Conservation (phyloP, 64 coral and sea anemone species). For the Exaiptasia diaphana region DNA sequence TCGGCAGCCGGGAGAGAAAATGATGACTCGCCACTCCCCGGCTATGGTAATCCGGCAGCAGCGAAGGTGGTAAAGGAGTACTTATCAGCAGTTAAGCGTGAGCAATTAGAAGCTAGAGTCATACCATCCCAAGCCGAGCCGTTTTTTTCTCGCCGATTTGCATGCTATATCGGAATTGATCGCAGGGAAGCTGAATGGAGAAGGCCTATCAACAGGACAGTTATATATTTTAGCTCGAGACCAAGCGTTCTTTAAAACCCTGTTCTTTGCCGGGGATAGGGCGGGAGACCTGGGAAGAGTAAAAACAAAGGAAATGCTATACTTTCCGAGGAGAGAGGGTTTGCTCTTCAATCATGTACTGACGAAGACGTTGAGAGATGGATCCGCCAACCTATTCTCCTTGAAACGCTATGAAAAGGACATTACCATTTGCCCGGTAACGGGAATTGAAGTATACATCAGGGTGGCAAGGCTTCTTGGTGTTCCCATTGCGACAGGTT, state of each 20-base stretch:
- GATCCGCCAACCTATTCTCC: constrained; percentile 17
- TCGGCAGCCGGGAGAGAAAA: neutral
- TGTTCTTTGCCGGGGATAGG: neutral
- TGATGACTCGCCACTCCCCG: neutral
- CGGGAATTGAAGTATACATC: constrained; percentile 35
- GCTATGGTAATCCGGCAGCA: neutral
- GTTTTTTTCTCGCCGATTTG: constrained; percentile 17
- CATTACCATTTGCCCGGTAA: neutral
- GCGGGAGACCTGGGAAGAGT: neutral
- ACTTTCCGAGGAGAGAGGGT: neutral
- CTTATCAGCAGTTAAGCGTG: neutral
- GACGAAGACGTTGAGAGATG: constrained; percentile 12
- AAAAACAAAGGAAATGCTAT: constrained; percentile 21
- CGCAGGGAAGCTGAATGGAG: neutral
- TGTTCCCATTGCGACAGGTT: neutral
- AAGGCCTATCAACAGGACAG: neutral
- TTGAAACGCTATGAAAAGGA: constrained; percentile 26
- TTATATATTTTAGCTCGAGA: constrained; percentile 2
- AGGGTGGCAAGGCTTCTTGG: constrained; percentile 3
- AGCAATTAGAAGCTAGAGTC: constrained; percentile 7
- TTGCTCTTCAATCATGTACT: constrained; percentile 7
- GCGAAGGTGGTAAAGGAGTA: constrained; percentile 1
- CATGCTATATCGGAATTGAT: neutral
- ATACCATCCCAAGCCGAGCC: constrained; percentile 11
- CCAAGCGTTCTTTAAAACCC: constrained; percentile 13